Base-by-base conservation (phyloP, 2,888 invertebrate species). In the Cordilura impudica region DNA sequence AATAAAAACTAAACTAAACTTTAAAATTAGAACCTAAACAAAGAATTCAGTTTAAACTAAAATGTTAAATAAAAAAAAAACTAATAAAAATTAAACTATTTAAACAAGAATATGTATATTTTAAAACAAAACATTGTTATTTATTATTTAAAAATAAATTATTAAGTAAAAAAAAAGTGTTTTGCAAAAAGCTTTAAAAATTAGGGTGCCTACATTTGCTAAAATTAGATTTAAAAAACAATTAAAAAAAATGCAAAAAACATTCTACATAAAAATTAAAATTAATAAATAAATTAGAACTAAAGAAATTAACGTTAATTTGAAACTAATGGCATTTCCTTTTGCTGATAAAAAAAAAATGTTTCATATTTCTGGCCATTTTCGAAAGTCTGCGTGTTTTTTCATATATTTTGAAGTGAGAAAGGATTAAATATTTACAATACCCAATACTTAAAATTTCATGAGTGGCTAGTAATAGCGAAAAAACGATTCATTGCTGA, bases 141-240 rank as follows among this genome's bases (percentile, higher is more conserved):
- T 76, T 76, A 79, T 81, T 77, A 79, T 66, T 79, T 74, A 82
- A 82, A 73, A 58, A 77, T 63, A 51, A 80, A 84, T 86, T 86
- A 84, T 82, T 82, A 84, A 84, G 84, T 73, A 70, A 85, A 86
- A 85, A 84, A 87, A 87, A 87, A 86, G 86, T 88, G 89, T 89
- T 88, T 89, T 89, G 89, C 88, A 88, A 87, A 86, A 88, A 89
- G 89, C 89, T 89, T 89, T 89, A 89, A 89, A 86, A 89, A 89
- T 89, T 89, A 89, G 89, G 89, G 89, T 89, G 89, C 89, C 89
- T 89, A 89, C 88, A 89, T 89, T 89, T 89, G 89, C 89, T 89
- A 89, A 83, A 87, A 88, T 88, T 88, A 88, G 89, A 87, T 86
- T 88, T 87, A 83, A 86, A 53, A 73, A 81, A 73, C 49, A 71